Evolutionary conservation across 2,888 invertebrate genomes (phyloP).

Genomic region (Hypomecis atomaria): DNA sequence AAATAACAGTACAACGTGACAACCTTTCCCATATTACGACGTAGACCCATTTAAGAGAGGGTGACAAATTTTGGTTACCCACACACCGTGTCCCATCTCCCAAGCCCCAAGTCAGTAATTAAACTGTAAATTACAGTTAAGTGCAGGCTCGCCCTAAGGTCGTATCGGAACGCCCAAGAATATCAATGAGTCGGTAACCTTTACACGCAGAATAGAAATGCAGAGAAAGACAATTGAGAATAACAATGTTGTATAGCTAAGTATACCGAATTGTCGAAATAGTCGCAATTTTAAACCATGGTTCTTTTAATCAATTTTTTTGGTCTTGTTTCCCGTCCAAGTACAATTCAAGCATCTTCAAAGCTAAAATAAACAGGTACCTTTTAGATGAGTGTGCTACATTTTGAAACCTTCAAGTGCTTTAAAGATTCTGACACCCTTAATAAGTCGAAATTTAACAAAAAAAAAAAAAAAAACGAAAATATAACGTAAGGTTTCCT

Average conservation of each 20-base stretch:
- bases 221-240: neutral
- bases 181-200: conserved; percentile 67
- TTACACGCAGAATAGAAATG: conserved; percentile 4
- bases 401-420: too few species aligned
- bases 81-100: conserved; percentile 44
- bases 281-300: neutral
- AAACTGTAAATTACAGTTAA: conserved; percentile 81
- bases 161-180: conserved; percentile 70
- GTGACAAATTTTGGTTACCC: conserved; percentile 55
- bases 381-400: too few species aligned
- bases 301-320: too few species aligned
- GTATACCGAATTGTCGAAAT: neutral
- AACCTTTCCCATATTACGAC: conserved; percentile 26
- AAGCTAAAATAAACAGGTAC: too few species aligned
- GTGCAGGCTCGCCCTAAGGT: conserved; percentile 73
- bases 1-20: conserved; percentile 23
- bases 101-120: conserved; percentile 67
- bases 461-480: too few species aligned
- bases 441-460: too few species aligned
- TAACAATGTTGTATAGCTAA: neutral
- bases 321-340: too few species aligned
- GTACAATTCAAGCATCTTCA: too few species aligned
- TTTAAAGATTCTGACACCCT: too few species aligned
- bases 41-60: conserved; percentile 40
- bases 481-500: too few species aligned